phyloP scores from a whole-genome alignment of 2,888 invertebrate species.

The Halocaridina rubra region DNA sequence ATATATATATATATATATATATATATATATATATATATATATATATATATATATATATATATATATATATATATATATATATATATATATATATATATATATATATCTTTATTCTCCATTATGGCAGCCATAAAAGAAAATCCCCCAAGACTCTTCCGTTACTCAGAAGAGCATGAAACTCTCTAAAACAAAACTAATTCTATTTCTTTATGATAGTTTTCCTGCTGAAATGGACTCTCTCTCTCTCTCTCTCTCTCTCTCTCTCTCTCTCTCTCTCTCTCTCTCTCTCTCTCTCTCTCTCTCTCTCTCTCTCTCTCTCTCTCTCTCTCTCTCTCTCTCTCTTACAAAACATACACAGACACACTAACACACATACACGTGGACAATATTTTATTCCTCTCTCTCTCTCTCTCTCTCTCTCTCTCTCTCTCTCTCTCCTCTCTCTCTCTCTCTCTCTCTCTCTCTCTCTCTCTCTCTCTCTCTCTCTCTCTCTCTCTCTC shows the following conservation, averaged over 20 bases:
- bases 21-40: slow-evolving; percentile 1
- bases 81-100: slow-evolving; percentile 9
- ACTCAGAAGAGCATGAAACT: too few relatives aligned
- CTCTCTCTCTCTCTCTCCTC: not conserved
- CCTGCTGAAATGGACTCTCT: not conserved
- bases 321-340: not conserved
- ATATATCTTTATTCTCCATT: not conserved
- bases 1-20: not conserved
- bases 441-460: not conserved
- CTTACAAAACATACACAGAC: not conserved
- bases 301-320: not conserved
- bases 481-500: not conserved
- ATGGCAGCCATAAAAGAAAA: too few relatives aligned
- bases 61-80: slow-evolving; percentile 1
- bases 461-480: not conserved
- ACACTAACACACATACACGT: not conserved
- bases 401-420: not conserved
- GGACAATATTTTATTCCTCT: not conserved
- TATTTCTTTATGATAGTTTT: not conserved
- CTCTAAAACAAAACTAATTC: too few relatives aligned
- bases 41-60: not conserved
- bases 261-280: not conserved
- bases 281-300: not conserved
- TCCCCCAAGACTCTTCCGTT: not conserved
- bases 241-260: slow-evolving; percentile 4